Base-by-base conservation (phyloP, 2,888 invertebrate species). In the Dysmachus trigonus region DNA sequence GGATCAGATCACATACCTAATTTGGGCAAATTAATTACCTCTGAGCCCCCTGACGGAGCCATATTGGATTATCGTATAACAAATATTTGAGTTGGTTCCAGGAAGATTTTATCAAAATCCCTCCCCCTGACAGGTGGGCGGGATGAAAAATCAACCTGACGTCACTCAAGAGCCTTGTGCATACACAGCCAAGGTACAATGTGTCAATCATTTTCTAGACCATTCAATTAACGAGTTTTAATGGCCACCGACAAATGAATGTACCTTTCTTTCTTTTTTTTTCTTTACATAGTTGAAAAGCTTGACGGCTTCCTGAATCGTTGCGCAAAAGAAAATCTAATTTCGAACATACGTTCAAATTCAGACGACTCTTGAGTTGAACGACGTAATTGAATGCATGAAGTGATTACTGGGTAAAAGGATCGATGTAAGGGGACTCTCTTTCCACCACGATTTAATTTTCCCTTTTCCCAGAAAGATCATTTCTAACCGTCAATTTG, bases 61-160 rank as follows among this genome's bases (percentile, higher is more conserved):
- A 7, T 8, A 77, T 77, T 47, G 77, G 77, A 77, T 77, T 77
- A 77, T 77, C 77, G 74, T 72, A 31, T 74, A 74, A 33, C 31
- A 31, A 74, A 74, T 74, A 35, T 74, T 74, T 74, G 7, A 74
- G 74, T 10, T 18, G 15, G 22, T 22, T 77, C 47, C 13, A 27
- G 13, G 30, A n/a, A 47, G 77, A 77, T 77, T 77, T 77, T 38
- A 33, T 77, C 77, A 30, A 38, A 38, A 41, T 77, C 8, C 18
- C 2, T n/a, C n/a, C 2, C 1, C 22, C 13, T 7, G 41, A 30
- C 13, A 30, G 77, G 7, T 13, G 13, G 31, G 33, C n/a, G 13
- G n/a, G 18, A 1, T 15, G 35, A 33, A 31, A 74, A 33, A 7
- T 6, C 31, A 74, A 35, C n/a, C n/a, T 18, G 22, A n/a, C n/a